Evolutionary conservation across 1,140 invertebrate species (phyloP).

Genomic region (Hylaeus volcanicus): DNA sequence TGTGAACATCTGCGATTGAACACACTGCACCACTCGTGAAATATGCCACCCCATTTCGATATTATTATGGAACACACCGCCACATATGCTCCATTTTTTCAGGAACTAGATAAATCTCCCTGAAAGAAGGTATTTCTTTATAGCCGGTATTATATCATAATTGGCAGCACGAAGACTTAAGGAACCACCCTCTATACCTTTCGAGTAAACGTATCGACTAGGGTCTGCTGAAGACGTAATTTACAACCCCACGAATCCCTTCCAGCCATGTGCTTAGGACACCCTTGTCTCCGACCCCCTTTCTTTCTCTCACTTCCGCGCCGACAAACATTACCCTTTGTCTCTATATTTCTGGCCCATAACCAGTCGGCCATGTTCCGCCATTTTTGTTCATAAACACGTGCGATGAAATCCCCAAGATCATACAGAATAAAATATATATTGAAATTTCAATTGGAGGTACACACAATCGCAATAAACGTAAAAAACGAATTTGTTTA

Average conservation of each 20-base stretch:
- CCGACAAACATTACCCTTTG: not conserved
- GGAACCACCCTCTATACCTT: conserved; percentile 22
- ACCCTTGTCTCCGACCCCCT: not conserved
- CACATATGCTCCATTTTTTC: not conserved
- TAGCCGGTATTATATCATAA: not conserved
- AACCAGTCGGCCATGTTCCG: no score
- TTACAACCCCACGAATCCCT: conserved; percentile 66
- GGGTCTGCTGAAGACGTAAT: conserved; percentile 73
- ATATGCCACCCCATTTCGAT: no score
- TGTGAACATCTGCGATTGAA: not conserved
- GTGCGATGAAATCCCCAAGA: no score
- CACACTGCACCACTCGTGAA: not conserved
- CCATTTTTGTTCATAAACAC: no score
- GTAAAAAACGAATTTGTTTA: no score
- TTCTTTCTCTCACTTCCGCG: not conserved
- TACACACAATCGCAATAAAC: no score
- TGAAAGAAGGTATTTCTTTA: not conserved
- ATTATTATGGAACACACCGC: not conserved
- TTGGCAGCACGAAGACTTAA: conserved; percentile 14
- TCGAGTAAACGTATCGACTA: conserved; percentile 64
- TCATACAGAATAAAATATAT: no score
- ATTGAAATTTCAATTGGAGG: no score
- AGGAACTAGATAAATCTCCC: not conserved
- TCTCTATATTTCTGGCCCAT: not conserved
- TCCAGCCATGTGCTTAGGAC: conserved; percentile 29